Percentiles rank a stretch among this genome's conserved stretches.
These are phyloP conservation scores for Ornithoptera priamus DNA, from an alignment of 2,888 invertebrate genomes.

Conservation along the genomic window DNA sequence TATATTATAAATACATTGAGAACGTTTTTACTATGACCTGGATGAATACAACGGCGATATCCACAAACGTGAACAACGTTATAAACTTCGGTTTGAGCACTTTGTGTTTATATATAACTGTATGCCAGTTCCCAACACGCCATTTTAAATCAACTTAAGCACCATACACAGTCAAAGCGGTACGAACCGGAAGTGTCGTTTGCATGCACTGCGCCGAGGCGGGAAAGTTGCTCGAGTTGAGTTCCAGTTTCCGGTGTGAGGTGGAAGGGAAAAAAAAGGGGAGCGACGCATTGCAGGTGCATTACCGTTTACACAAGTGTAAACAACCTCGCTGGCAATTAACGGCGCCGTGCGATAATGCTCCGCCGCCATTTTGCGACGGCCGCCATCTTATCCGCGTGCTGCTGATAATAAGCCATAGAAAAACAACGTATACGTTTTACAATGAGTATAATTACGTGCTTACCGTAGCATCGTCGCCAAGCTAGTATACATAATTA, in stretches of 20 bases:
- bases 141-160: constrained; percentile 1
- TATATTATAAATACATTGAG: too few species aligned
- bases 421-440: neutral
- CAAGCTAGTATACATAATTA: too few species aligned
- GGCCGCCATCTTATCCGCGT: neutral
- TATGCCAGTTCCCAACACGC: neutral
- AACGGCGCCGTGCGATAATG: constrained; percentile 9
- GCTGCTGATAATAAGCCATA: neutral
- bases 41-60: too few species aligned
- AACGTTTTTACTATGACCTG: too few species aligned
- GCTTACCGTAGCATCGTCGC: too few species aligned
- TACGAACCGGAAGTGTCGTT: constrained; percentile 10
- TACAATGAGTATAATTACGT: too few species aligned
- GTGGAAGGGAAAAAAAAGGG: constrained; percentile 11
- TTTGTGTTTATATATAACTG: too few species aligned
- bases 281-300: constrained; percentile 23
- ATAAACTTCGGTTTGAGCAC: too few species aligned
- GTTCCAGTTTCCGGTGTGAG: constrained; percentile 17
- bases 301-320: constrained; percentile 28
- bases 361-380: constrained; percentile 13
- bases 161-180: constrained; percentile 1
- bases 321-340: constrained; percentile 25
- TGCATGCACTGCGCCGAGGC: constrained; percentile 8
- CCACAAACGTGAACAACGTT: too few species aligned
- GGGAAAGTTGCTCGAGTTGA: constrained; percentile 12